phyloP scores from a whole-genome alignment of 2,888 invertebrate genomes.

The Metopia argyrocephala region DNA sequence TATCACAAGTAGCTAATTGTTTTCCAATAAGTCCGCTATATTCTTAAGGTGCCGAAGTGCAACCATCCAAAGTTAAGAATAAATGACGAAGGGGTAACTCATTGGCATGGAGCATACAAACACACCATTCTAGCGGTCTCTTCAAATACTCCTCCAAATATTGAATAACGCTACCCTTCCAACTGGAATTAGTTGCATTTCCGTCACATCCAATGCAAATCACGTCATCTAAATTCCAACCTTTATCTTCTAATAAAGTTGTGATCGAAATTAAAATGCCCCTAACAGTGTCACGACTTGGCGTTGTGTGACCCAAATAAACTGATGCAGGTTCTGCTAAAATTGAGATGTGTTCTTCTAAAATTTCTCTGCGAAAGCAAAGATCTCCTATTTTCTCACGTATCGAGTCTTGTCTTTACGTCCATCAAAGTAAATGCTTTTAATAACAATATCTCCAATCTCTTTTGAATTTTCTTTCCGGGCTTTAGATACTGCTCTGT shows the following conservation, averaged over 20 bases:
- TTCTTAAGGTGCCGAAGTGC: slow-evolving; percentile 15
- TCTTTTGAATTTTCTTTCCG: slow-evolving; percentile 21
- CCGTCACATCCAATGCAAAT: too few relatives aligned
- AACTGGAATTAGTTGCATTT: slow-evolving; percentile 38
- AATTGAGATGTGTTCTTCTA: slow-evolving; percentile 45
- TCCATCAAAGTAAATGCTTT: slow-evolving; percentile 38
- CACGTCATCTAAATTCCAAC: too few relatives aligned
- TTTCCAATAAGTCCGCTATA: slow-evolving; percentile 15
- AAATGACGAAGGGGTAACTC: slow-evolving; percentile 48
- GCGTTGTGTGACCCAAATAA: slow-evolving; percentile 37
- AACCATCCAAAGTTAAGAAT: slow-evolving; percentile 49
- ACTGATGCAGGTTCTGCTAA: slow-evolving; percentile 40
- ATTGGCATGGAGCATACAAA: slow-evolving; percentile 46
- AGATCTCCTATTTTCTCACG: slow-evolving; percentile 20
- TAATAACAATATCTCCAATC: slow-evolving; percentile 14
- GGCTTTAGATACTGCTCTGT: slow-evolving; percentile 18
- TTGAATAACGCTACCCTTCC: slow-evolving; percentile 48
- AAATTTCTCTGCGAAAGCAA: slow-evolving; percentile 27
- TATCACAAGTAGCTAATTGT: too few relatives aligned
- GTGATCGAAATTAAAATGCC: too few relatives aligned
- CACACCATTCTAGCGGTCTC: slow-evolving; percentile 38
- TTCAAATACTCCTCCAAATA: slow-evolving; percentile 32
- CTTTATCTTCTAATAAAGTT: too few relatives aligned
- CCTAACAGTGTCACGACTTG: too few relatives aligned
- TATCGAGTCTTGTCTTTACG: slow-evolving; percentile 38